These are phyloP conservation scores for Ambastaia sidthimunki DNA, from an alignment of 2,797 vertebrate genomes.

Conservation along the genomic window DNA sequence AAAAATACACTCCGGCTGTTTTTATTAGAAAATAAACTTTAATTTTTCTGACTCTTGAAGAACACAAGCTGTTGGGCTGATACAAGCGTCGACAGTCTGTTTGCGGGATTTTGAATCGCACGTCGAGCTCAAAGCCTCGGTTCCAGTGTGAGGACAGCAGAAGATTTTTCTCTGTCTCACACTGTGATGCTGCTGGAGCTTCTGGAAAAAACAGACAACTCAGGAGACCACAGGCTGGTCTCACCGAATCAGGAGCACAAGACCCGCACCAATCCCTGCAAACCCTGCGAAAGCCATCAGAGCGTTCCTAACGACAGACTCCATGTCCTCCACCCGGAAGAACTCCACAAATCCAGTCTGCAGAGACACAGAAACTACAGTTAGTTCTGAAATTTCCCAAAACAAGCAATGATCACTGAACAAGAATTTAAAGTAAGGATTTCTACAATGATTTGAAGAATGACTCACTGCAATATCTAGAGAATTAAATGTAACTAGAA, in stretches of 20 bases:
- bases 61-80: not conserved
- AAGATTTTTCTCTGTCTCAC: not conserved
- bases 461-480: too few relatives aligned
- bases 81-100: not conserved
- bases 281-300: conserved; percentile 86
- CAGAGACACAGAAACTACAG: not conserved
- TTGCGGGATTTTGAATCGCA: not conserved
- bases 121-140: not conserved
- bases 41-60: not conserved
- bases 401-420: not conserved
- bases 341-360: conserved; percentile 93
- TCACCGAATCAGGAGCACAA: conserved; percentile 88
- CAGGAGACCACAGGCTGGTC: not conserved
- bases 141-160: not conserved
- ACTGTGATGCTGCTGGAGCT: not conserved
- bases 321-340: conserved; percentile 85
- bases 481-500: too few relatives aligned
- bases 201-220: not conserved
- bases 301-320: conserved; percentile 82
- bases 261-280: conserved; percentile 85
- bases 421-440: not conserved
- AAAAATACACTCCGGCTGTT: not conserved
- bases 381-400: not conserved
- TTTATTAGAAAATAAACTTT: not conserved
- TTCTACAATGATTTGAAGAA: too few relatives aligned